Conservation (phyloP, 2,888 invertebrate species). For the Lutraria lutraria region DNA sequence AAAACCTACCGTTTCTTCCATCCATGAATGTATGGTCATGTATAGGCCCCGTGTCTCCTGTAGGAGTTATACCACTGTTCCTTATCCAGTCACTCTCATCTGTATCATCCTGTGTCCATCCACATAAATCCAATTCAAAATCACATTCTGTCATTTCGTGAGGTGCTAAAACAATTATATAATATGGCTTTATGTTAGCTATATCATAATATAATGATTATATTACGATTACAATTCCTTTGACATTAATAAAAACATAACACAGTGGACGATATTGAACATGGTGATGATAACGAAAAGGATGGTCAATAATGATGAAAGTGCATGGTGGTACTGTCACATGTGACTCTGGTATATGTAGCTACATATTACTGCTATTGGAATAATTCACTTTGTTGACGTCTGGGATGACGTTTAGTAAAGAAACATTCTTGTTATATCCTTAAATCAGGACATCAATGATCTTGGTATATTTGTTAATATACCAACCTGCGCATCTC, state of each 20-base stretch:
- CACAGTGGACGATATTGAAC: too few species aligned
- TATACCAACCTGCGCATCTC: constrained; percentile 71
- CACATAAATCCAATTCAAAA: constrained; percentile 79
- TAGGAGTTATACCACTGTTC: constrained; percentile 71
- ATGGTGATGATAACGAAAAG: not conserved
- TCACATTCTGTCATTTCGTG: constrained; percentile 70
- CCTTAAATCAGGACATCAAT: too few species aligned
- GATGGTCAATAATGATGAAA: too few species aligned
- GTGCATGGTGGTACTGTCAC: too few species aligned
- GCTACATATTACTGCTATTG: not conserved
- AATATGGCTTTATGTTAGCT: not conserved
- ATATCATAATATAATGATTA: not conserved
- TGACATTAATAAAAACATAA: not conserved
- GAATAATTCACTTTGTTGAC: too few species aligned
- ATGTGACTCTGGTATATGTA: not conserved
- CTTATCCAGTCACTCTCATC: constrained; percentile 79
- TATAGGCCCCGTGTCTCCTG: constrained; percentile 76
- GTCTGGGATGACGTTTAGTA: too few species aligned
- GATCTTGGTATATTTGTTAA: too few species aligned
- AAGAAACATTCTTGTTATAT: too few species aligned
- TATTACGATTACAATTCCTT: not conserved
- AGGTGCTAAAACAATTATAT: constrained; percentile 41
- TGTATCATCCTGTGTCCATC: constrained; percentile 76
- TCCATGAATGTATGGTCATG: constrained; percentile 77
- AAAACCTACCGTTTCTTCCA: constrained; percentile 56